Base-by-base conservation (phyloP, 2,888 invertebrate genomes). In the Megalurothrips usitatus region DNA sequence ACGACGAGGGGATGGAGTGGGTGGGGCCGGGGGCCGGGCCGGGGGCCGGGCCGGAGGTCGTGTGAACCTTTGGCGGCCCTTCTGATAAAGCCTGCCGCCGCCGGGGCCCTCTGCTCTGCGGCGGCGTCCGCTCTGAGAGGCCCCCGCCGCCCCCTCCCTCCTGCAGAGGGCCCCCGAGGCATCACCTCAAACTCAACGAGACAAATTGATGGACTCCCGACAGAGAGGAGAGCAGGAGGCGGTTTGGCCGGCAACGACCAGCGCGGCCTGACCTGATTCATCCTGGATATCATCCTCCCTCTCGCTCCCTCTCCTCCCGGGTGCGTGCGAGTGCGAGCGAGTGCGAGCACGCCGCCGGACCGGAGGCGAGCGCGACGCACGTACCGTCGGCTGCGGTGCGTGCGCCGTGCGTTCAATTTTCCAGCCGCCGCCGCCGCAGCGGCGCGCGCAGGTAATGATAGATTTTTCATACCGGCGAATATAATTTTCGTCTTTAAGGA, bases 141-240 rank as follows among this genome's bases (percentile, higher is more conserved):
- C 19, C 58, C 52, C 52, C 52, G 10, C 52, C 52, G 52, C 52
- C 52, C 52, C 19, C 52, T 9, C 49, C 49, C 49, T 49, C 49
- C 49, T 9, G 49, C 49, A 11, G 14, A 19, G 14, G 58, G 58
- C n/a, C 58, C 58, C 58, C n/a, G 17, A 19, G 58, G 58, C n/a
- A 43, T 58, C 68, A 75, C 68, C 68, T 75, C 68, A 75, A 75
- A n/a, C 68, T 75, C 68, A 75, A 75, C 68, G 68, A 75, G 68
- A 75, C 68, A 75, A 75, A 75, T 75, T 75, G 68, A 75, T 75
- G 68, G 68, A 75, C 68, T 75, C 68, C 68, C 68, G 68, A 75
- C 68, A 75, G 68, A 23, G n/a, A 26, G 23, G 14, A 58, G 34
- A 43, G 52, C 52, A 11, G 17, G 23, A 75, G 68, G 68, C 68